Conservation (phyloP, 2,797 vertebrate genomes). For the Acrocephalus scirpaceus region DNA sequence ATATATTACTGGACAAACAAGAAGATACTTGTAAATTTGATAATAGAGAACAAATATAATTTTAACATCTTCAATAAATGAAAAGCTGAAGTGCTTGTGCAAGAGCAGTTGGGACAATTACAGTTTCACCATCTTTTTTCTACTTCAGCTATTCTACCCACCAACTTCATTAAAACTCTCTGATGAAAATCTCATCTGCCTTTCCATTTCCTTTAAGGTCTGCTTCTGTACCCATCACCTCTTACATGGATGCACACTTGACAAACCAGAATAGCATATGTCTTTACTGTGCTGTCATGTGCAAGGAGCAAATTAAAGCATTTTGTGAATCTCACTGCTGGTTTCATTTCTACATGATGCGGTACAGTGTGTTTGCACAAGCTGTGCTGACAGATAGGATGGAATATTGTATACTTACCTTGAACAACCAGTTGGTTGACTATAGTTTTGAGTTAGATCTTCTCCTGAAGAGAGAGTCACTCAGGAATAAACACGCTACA, state of each 20-base stretch:
- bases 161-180: not conserved
- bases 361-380: not conserved
- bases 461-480: not conserved
- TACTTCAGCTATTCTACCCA: not conserved
- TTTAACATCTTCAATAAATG: not conserved
- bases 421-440: not conserved
- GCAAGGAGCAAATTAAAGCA: not conserved
- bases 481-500: not conserved
- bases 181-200: not conserved
- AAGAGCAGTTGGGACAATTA: not conserved
- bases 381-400: slow-evolving; percentile 13
- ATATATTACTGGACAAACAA: not conserved
- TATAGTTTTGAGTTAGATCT: not conserved
- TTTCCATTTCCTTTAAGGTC: not conserved
- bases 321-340: slow-evolving; percentile 4
- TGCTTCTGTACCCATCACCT: not conserved
- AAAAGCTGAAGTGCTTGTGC: not conserved
- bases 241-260: not conserved
- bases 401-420: not conserved
- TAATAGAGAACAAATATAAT: not conserved
- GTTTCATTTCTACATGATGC: not conserved
- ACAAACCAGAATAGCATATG: not conserved
- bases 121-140: not conserved
- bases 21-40: not conserved
- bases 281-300: slow-evolving; percentile 4